Evolutionary conservation across 1,140 invertebrate genomes (phyloP).

Genomic region (Epicauta chinensis): DNA sequence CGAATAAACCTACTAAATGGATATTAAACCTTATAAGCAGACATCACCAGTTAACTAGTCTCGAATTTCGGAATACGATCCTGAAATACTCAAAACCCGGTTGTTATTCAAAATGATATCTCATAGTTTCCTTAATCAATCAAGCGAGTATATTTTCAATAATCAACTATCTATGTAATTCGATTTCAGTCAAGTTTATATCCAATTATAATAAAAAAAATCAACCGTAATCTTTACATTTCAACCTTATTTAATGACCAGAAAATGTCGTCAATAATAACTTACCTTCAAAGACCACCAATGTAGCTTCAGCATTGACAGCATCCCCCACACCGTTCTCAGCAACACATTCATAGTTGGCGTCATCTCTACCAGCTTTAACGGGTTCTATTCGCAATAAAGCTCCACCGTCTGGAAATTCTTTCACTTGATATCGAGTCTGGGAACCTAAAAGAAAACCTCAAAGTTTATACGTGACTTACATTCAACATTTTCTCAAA

Average conservation of each 20-base stretch:
- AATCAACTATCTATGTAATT: no score
- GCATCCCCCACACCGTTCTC: slow-evolving; percentile 95
- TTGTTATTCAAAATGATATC: no score
- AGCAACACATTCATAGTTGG: slow-evolving; percentile 90
- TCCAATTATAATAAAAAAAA: no score
- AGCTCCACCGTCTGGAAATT: slow-evolving; percentile 64
- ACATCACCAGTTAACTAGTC: slow-evolving; percentile 3
- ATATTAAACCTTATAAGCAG: slow-evolving; percentile 12
- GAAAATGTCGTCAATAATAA: slow-evolving; percentile 19
- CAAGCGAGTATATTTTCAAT: no score
- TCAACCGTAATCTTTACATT: no score
- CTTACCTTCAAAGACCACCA: slow-evolving; percentile 85
- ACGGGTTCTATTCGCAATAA: slow-evolving; percentile 91
- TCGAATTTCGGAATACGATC: no score
- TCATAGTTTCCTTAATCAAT: no score
- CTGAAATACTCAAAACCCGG: no score
- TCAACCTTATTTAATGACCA: no score
- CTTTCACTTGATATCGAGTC: slow-evolving; percentile 64
- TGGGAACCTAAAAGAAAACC: slow-evolving; percentile 51
- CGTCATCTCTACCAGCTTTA: slow-evolving; percentile 72
- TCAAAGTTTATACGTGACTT: slow-evolving; percentile 11
- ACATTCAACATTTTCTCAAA: not conserved
- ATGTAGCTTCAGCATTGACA: slow-evolving; percentile 77
- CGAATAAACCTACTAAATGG: slow-evolving; percentile 11
- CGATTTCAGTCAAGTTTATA: no score